Evolutionary conservation across 2,797 vertebrate genomes (phyloP).

Genomic region (Pampus argenteus): DNA sequence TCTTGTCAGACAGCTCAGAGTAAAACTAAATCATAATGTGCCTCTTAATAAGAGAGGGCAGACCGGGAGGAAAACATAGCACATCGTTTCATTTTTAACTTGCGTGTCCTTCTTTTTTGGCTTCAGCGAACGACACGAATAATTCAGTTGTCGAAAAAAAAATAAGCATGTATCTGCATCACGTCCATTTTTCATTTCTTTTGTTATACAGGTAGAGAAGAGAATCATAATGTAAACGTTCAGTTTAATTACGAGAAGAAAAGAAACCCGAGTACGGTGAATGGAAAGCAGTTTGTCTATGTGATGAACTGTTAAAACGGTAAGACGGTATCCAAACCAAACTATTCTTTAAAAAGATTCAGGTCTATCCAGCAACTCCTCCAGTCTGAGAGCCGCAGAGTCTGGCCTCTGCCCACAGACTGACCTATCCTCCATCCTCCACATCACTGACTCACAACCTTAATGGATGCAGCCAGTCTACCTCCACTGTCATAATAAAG

Average conservation of each 20-base stretch:
- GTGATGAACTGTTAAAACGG: conserved; percentile 61
- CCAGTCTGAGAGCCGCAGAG: conserved; percentile 61
- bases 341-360: conserved; percentile 58
- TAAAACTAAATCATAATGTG: conserved; percentile 66
- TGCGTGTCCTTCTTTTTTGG: conserved; percentile 57
- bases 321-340: conserved; percentile 45
- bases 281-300: conserved; percentile 52
- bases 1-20: conserved; percentile 42
- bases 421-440: conserved; percentile 55
- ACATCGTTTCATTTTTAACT: conserved; percentile 55
- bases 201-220: neutral
- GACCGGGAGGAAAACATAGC: conserved; percentile 56
- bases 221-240: conserved; percentile 2
- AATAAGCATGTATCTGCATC: conserved; percentile 30
- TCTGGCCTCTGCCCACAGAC: conserved; percentile 64
- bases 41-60: conserved; percentile 50
- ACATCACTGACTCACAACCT: conserved; percentile 64
- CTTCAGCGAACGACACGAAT: conserved; percentile 34
- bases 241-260: neutral
- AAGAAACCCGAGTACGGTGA: conserved; percentile 31
- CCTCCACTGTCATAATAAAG: conserved; percentile 68
- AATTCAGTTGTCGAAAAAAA: conserved; percentile 32
- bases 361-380: conserved; percentile 38
- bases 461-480: conserved; percentile 61
- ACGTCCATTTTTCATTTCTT: conserved; percentile 6